These are phyloP conservation scores for Xenops minutus DNA, from an alignment of 2,797 vertebrate genomes.

Conservation along the genomic window DNA sequence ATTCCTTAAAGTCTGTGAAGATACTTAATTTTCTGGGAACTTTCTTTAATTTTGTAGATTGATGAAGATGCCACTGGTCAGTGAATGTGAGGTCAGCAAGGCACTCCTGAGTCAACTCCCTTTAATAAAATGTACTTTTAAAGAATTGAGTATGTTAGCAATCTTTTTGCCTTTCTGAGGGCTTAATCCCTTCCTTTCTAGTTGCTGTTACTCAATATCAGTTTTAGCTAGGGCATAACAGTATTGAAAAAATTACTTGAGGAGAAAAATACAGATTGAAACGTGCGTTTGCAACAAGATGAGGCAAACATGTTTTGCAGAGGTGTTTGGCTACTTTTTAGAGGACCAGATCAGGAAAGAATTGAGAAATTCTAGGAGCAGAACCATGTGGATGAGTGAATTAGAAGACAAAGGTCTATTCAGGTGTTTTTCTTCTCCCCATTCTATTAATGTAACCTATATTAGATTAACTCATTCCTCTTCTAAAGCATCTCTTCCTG, in stretches of 20 bases:
- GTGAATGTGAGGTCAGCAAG: neutral
- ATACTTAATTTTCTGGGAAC: neutral
- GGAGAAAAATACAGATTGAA: neutral
- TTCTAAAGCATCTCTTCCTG: neutral
- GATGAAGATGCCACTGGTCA: neutral
- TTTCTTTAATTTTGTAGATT: neutral
- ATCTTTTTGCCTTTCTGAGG: neutral
- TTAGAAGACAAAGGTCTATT: neutral
- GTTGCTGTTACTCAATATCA: neutral
- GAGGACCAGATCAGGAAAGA: neutral
- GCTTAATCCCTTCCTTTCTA: neutral
- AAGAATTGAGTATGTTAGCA: neutral
- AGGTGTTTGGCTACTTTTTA: neutral
- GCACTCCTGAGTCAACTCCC: neutral
- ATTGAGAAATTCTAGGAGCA: neutral
- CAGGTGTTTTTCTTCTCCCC: neutral
- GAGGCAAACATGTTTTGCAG: neutral
- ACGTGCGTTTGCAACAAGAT: neutral
- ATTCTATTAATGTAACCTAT: neutral
- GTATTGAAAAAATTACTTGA: neutral
- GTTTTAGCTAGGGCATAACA: neutral
- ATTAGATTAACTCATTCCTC: neutral
- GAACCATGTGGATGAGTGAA: neutral
- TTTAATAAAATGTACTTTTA: neutral
- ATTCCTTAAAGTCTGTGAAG: neutral